Evolutionary conservation across 2,888 invertebrate species (phyloP).

Genomic region (Alitta virens): DNA sequence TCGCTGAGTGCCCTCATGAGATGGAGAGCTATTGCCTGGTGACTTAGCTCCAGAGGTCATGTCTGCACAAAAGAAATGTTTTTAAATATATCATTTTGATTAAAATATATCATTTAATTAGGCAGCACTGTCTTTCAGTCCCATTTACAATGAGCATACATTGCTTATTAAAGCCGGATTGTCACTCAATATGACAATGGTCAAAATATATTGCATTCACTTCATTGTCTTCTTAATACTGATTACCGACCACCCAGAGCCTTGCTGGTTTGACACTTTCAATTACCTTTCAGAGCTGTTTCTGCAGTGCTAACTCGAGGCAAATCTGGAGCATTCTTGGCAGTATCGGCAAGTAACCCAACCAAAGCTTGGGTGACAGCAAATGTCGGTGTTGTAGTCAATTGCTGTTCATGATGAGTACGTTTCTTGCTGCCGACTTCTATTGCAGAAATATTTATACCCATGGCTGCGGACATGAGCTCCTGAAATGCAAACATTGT

Average conservation of each 20-base stretch:
- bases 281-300: conserved; percentile 17
- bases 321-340: background rate
- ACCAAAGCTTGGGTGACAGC: conserved; percentile 66
- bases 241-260: too few species aligned
- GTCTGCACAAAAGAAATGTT: too few species aligned
- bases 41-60: background rate
- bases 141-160: too few species aligned
- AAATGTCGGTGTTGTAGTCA: conserved; percentile 56
- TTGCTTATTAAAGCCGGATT: too few species aligned
- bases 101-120: too few species aligned
- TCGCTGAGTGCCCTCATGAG: background rate
- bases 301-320: background rate
- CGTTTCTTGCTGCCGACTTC: conserved; percentile 27
- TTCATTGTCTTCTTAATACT: too few species aligned
- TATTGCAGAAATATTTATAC: conserved; percentile 35
- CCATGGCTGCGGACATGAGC: conserved; percentile 59
- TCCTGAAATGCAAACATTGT: conserved; percentile 53
- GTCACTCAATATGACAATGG: too few species aligned
- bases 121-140: too few species aligned
- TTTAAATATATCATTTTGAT: too few species aligned
- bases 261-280: too few species aligned
- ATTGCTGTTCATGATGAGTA: conserved; percentile 18
- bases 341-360: conserved; percentile 58
- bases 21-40: background rate
- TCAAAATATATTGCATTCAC: too few species aligned